These are phyloP conservation scores for Melieria omissa DNA, from an alignment of 2,888 invertebrate genomes.

Conservation along the genomic window DNA sequence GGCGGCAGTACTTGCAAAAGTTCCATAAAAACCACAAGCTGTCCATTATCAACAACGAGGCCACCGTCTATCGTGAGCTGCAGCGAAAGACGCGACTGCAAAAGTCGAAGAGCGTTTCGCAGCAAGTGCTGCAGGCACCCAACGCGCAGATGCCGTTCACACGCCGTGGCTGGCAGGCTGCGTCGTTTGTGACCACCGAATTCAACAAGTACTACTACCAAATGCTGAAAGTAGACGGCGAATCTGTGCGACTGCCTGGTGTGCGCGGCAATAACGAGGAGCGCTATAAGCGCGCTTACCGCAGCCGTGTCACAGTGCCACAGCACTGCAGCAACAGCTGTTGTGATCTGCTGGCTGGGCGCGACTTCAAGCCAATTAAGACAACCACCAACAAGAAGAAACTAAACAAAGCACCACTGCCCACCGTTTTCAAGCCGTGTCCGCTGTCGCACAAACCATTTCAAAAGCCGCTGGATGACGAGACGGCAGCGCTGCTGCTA, in stretches of 20 bases:
- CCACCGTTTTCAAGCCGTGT: constrained; percentile 58
- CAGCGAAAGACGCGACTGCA: constrained; percentile 59
- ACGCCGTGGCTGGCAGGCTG: constrained; percentile 63
- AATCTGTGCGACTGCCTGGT: constrained; percentile 57
- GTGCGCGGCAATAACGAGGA: constrained; percentile 58
- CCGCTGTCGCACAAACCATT: constrained; percentile 62
- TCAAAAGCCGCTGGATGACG: constrained; percentile 57
- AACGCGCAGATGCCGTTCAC: constrained; percentile 60
- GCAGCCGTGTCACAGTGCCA: constrained; percentile 39
- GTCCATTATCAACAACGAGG: constrained; percentile 66
- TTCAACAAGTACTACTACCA: constrained; percentile 64
- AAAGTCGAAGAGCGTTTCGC: constrained; percentile 55
- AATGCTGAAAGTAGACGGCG: constrained; percentile 53
- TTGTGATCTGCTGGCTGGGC: constrained; percentile 49
- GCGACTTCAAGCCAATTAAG: constrained; percentile 51
- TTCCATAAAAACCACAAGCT: constrained; percentile 60
- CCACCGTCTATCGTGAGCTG: constrained; percentile 62
- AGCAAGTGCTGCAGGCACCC: constrained; percentile 55
- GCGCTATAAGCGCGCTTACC: constrained; percentile 54
- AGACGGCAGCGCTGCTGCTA: constrained; percentile 55
- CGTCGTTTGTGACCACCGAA: constrained; percentile 62
- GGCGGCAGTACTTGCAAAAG: constrained; percentile 66
- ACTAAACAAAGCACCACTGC: constrained; percentile 52
- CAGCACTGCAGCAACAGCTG: constrained; percentile 43
- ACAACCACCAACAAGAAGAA: constrained; percentile 48